phyloP scores from a whole-genome alignment of 2,888 invertebrate genomes.

The Pachydiplax longipennis region DNA sequence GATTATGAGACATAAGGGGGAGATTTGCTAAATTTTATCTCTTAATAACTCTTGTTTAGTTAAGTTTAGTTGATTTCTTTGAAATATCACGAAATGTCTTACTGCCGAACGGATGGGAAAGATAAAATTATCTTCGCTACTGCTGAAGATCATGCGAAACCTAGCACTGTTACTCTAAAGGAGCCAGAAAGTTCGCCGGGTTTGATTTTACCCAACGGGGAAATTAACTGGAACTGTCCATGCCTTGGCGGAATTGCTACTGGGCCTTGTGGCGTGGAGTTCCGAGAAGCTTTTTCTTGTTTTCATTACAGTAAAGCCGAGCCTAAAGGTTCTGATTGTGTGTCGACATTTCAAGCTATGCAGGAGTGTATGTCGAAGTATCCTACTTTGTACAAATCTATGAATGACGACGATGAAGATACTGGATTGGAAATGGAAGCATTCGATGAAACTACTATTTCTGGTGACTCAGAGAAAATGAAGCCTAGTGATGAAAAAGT shows the following conservation, averaged over 20 bases:
- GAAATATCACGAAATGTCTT: conserved; percentile 52
- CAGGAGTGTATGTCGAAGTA: conserved; percentile 88
- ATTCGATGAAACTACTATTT: not conserved
- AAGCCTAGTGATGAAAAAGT: not conserved
- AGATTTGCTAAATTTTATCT: not conserved
- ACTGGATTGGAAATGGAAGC: conserved; percentile 53
- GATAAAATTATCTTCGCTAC: conserved; percentile 85
- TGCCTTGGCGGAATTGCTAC: conserved; percentile 98
- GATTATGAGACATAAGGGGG: not conserved
- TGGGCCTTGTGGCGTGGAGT: conserved; percentile 93
- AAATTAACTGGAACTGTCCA: conserved; percentile 97
- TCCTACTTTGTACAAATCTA: conserved; percentile 81
- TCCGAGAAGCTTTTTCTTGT: conserved; percentile 93
- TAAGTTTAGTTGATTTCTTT: not conserved
- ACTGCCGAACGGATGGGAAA: conserved; percentile 66
- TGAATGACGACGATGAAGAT: conserved; percentile 68
- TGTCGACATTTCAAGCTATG: conserved; percentile 89
- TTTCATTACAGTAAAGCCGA: conserved; percentile 87
- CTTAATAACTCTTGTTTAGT: not conserved
- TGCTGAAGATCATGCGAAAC: conserved; percentile 77
- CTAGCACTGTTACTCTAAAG: conserved; percentile 74
- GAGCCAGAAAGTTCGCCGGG: conserved; percentile 80
- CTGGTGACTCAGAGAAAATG: not conserved
- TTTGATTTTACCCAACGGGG: conserved; percentile 81
- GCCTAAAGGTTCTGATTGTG: conserved; percentile 93